phyloP scores from a whole-genome alignment of 1,140 invertebrate species.

The Belonocnema kinseyi region DNA sequence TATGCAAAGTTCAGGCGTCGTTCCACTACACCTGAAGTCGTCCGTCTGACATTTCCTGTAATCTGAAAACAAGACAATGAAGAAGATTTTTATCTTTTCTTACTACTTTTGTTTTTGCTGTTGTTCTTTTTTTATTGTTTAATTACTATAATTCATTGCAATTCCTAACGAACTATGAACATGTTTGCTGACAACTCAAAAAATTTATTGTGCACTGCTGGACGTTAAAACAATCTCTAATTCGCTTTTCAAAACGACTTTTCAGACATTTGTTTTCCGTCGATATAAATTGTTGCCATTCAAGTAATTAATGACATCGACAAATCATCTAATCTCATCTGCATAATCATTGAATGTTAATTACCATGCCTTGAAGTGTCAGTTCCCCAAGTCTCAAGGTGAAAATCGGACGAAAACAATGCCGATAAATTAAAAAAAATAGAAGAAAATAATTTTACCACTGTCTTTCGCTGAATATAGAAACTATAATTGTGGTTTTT shows the following conservation, averaged over 20 bases:
- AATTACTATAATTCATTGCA: background rate
- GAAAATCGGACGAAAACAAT: background rate
- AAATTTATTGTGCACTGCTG: background rate
- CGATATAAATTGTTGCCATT: background rate
- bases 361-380: background rate
- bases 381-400: background rate
- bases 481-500: no score
- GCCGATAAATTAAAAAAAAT: no score
- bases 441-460: no score
- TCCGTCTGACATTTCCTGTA: constrained; percentile 90
- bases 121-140: background rate
- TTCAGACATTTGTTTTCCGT: background rate
- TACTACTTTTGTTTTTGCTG: background rate
- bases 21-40: constrained; percentile 86
- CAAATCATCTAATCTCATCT: background rate
- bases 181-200: no score
- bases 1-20: constrained; percentile 84
- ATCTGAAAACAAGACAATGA: constrained; percentile 76
- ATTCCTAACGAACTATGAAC: no score
- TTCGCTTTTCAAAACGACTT: background rate
- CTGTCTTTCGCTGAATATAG: no score
- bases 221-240: background rate
- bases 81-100: constrained; percentile 2
- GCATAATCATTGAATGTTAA: background rate
- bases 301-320: background rate